These are phyloP conservation scores for Dolomedes plantarius DNA, from an alignment of 2,888 invertebrate genomes.

Conservation along the genomic window DNA sequence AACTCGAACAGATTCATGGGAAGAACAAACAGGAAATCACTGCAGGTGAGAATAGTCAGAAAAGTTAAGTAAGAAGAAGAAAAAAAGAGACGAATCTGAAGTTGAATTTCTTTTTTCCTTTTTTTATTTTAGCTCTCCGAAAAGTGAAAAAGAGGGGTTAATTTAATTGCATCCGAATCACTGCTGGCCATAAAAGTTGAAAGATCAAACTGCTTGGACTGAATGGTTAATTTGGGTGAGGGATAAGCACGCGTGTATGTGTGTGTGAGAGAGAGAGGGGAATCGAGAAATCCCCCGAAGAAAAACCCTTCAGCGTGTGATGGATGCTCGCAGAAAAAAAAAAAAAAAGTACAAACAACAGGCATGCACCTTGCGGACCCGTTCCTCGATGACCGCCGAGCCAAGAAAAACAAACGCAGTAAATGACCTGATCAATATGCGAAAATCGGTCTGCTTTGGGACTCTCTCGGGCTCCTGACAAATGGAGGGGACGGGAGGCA, in stretches of 20 bases:
- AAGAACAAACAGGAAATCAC: conserved; percentile 2
- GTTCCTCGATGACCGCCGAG: background rate
- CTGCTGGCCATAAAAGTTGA: background rate
- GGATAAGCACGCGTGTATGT: background rate
- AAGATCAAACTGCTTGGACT: background rate
- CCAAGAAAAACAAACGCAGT: background rate
- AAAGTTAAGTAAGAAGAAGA: background rate
- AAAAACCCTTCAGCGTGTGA: background rate
- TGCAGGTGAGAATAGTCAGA: background rate
- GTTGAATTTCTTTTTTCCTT: too few relatives aligned
- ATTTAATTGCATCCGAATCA: background rate
- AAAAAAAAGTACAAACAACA: background rate
- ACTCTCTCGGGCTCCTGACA: background rate
- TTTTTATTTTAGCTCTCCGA: background rate
- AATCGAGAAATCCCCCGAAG: background rate
- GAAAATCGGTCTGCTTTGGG: conserved; percentile 6
- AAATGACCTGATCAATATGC: conserved; percentile 18
- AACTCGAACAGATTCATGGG: too few relatives aligned
- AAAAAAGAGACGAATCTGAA: background rate
- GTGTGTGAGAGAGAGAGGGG: too few relatives aligned
- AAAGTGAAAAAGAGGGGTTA: background rate
- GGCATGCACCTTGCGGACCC: background rate
- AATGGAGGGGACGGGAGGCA: background rate
- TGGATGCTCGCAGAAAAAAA: background rate
- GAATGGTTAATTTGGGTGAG: background rate